Evolutionary conservation across 2,113 vertebrate species (phyloP), one percentile per base, ranked within the genome.

Genomic region (Otolemur garnettii): DNA sequence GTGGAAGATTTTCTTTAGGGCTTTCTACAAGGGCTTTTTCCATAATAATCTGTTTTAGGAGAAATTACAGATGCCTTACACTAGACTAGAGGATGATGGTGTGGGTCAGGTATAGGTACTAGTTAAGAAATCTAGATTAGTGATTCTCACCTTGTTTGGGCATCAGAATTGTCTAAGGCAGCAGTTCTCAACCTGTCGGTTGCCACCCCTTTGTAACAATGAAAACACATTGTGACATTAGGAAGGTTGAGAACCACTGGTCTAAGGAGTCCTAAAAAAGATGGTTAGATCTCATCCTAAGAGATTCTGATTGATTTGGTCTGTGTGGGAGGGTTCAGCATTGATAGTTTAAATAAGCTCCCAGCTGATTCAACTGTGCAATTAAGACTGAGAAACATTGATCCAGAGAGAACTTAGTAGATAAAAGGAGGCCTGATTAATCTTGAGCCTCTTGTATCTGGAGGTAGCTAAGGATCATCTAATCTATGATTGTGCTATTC

Each of bases 1-100:
- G 28, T 87, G 33, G 28, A 79, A 78, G 35, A 85, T 64, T 93
- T 94, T 96, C 53, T 84, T 88, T 84, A 93, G 80, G 78, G 45
- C 21, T 81, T 94, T 84, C 30, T 84, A 9, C n/a, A 85, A 79
- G 59, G 57, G 10, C 13, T 87, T 97, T 90, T 72, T 7, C 35
- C 50, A n/a, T 78, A 33, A 85, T 81, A 4, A 42, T 91, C 24
- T 91, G 7, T 88, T 96, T 96, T 82, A 94, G 57, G 55, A 89
- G 78, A 74, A 90, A 74, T 83, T 94, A 1, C 12, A 94, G 24
- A n/a, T 90, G 55, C 38, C 17, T 75, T 69, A n/a, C 64, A 62
- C 59, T 83, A 74, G 50, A 62, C 59, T 83, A 74, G 57, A 90
- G 28, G 26, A 79, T 90, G 28, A 87, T 81, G 50, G 21, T 2